Base-by-base conservation (phyloP, 2,797 vertebrate species). In the Helarctos malayanus region DNA sequence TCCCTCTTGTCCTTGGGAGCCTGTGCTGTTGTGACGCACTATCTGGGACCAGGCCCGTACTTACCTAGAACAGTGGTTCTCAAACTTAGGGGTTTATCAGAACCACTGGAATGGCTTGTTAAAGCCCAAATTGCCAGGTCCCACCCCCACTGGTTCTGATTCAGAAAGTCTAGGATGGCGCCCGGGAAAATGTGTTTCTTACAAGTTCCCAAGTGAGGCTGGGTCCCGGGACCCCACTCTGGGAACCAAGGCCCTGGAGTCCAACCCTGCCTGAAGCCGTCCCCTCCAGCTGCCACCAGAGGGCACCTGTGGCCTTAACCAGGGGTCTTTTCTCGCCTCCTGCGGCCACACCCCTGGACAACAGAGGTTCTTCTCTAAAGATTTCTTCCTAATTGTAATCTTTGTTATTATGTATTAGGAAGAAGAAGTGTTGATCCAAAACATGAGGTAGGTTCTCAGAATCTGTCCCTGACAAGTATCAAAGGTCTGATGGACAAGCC, bases 241-340 rank as follows among this genome's bases (percentile, higher is more conserved):
- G 38, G 95, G 76, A 94, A 89, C 41, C 83, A 6, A 38, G 41
- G 49, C n/a, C 49, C 8, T 13, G 11, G 59, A 49, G 21, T 52
- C 16, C 29, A 11, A 14, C 25, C 59, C 47, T 19, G 15, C 52
- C 41, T 47, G 56, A 80, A 19, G 56, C 78, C 87, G 71, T 94
- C 82, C 29, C 68, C 32, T 14, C 25, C 35, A 38, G 87, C 89
- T 57, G 96, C 96, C 98, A 95, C 96, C 81, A 97, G 98, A 52
- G 98, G 98, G 95, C 97, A 49, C 95, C 73, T 27, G 25, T 2
- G 2, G 23, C 78, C 84, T 94, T 15, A 19, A 68, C 21, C 15
- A 54, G 79, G 81, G 59, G 63, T n/a, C 52, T 56, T 5, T 12
- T 49, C 13, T 54, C 45, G 5, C 69, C 14, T 69, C 54, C 80